Base-by-base conservation (phyloP, 2,797 vertebrate species). In the Acridotheres tristis region DNA sequence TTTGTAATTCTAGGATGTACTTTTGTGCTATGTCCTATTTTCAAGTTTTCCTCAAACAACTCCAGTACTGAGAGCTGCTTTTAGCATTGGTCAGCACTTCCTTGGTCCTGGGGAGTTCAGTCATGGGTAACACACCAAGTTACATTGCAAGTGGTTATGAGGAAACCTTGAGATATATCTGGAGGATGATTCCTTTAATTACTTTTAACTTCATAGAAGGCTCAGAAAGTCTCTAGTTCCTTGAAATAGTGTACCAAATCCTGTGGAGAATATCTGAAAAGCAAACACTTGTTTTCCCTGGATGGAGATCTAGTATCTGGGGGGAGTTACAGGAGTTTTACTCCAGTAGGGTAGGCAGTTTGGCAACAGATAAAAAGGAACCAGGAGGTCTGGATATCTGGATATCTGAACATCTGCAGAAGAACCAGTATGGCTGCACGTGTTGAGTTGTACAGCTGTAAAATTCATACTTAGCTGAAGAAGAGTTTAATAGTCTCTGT, bases 1-100 rank as follows among this genome's bases (percentile, higher is more conserved):
- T 45, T 36, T 51, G 84, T 92, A 73, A 86, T 94, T 94, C 73
- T 91, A 59, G 66, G 79, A 67, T 81, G 34, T 83, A 55, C 22
- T 89, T 96, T 94, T 85, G n/a, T 87, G 30, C 42, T 32, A 57
- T 80, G 90, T 65, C 23, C 71, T 89, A 53, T 89, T 96, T 94
- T 92, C 80, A 72, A 54, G 22, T 87, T 84, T 88, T 93, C 19
- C 67, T 91, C 77, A 75, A 94, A 77, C 76, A 71, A 9, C 48
- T 88, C 17, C 11, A 25, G 15, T 71, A 55, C 21, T 34, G 43
- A 61, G n/a, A 47, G 23, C 42, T 84, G 53, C 48, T 91, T 95
- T 94, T 90, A 67, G 48, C 42, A 5, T 48, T 89, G 63, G 80
- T 86, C 43, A 34, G 59, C 32, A 12, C 59, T 93, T 68, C 59